These are phyloP conservation scores for Drosophila borborema DNA, from an alignment of 2,888 invertebrate genomes.

Conservation along the genomic window DNA sequence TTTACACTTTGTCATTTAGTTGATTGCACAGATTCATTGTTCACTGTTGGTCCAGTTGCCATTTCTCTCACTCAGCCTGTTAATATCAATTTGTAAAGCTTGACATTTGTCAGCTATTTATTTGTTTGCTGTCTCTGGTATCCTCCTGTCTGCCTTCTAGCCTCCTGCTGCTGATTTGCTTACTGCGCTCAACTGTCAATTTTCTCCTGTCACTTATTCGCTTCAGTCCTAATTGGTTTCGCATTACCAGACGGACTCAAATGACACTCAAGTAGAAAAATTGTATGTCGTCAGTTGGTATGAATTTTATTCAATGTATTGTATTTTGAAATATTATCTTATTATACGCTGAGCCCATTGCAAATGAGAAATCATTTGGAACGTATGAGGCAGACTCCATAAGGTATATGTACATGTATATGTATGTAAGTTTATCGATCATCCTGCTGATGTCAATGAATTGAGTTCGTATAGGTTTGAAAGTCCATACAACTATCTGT, in stretches of 20 bases:
- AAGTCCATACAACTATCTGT: too few relatives aligned
- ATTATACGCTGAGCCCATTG: background rate
- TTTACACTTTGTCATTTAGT: conserved; percentile 43
- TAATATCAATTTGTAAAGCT: conserved; percentile 14
- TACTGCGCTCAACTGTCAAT: conserved; percentile 58
- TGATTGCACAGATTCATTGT: conserved; percentile 60
- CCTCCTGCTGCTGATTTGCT: conserved; percentile 21
- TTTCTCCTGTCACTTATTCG: conserved; percentile 56
- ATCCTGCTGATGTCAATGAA: too few relatives aligned
- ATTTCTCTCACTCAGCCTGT: background rate
- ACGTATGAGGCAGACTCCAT: too few relatives aligned
- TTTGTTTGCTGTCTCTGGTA: conserved; percentile 13
- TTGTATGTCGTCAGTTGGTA: background rate
- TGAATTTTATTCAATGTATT: background rate
- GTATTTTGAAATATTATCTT: conserved; percentile 1
- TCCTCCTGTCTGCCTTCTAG: background rate
- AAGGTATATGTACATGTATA: too few relatives aligned
- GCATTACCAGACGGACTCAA: conserved; percentile 52
- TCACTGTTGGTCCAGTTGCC: conserved; percentile 26
- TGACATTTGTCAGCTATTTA: conserved; percentile 24
- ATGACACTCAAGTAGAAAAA: conserved; percentile 1
- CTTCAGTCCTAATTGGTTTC: conserved; percentile 74
- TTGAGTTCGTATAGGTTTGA: too few relatives aligned
- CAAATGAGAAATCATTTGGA: background rate
- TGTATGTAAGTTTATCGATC: too few relatives aligned